Conservation (phyloP, 2,113 vertebrate genomes). For the Ammospiza caudacuta region DNA sequence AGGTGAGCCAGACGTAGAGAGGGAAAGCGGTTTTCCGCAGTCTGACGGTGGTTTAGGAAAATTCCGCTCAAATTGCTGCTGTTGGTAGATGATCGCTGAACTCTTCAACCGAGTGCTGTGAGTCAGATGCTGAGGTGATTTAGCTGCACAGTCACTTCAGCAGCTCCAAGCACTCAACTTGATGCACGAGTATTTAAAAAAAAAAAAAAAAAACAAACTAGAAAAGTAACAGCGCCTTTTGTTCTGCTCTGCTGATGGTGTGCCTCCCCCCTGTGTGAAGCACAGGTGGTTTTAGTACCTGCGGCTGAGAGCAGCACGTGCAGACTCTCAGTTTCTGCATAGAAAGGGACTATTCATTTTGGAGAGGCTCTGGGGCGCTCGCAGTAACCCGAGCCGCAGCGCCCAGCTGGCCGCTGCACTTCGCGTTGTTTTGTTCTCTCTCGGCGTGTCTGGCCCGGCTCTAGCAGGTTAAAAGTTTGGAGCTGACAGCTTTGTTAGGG, state of each 20-base stretch:
- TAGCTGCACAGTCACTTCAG: not conserved
- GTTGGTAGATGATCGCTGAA: not conserved
- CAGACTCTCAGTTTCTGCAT: not conserved
- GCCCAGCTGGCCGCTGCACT: not conserved
- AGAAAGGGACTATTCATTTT: not conserved
- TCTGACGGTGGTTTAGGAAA: not conserved
- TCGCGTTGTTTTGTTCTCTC: not conserved
- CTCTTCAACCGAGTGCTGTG: not conserved
- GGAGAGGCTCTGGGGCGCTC: not conserved
- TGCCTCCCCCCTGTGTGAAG: not conserved
- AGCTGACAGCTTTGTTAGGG: not conserved
- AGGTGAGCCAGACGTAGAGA: not conserved
- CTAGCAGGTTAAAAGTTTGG: fast-evolving
- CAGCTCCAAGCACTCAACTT: not conserved
- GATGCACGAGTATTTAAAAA: not conserved
- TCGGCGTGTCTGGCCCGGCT: fast-evolving
- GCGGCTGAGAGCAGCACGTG: not conserved
- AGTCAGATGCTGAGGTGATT: not conserved
- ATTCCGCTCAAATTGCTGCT: not conserved
- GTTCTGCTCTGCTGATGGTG: not conserved
- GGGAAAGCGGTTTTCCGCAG: not conserved
- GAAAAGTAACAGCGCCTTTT: not conserved
- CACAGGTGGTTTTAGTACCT: not conserved
- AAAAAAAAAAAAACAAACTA: not conserved
- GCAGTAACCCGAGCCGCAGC: not conserved